These are phyloP conservation scores for Subanguina moxae DNA, from an alignment of 1,140 invertebrate genomes.

Conservation along the genomic window DNA sequence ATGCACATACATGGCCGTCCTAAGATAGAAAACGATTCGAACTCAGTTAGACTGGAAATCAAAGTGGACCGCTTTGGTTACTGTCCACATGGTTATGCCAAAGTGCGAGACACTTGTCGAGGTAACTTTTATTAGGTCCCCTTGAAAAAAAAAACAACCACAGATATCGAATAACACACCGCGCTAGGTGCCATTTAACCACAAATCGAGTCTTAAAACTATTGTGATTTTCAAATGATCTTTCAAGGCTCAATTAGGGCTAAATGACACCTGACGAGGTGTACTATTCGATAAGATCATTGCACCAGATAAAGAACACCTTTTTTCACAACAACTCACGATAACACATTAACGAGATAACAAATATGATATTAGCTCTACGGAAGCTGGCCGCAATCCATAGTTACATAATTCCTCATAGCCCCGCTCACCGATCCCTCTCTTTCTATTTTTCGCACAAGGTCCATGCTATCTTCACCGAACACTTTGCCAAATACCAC, in stretches of 20 bases:
- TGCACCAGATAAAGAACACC: too few relatives aligned
- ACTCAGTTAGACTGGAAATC: slow-evolving; percentile 12
- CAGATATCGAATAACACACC: too few relatives aligned
- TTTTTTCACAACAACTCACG: too few relatives aligned
- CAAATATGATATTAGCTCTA: too few relatives aligned
- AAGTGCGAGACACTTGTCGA: slow-evolving; percentile 32
- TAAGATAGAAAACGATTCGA: slow-evolving; percentile 20
- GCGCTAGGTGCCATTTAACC: too few relatives aligned
- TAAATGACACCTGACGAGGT: too few relatives aligned
- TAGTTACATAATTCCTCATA: slow-evolving; percentile 75
- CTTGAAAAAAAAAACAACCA: too few relatives aligned
- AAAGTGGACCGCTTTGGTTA: slow-evolving; percentile 20
- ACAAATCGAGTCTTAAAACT: too few relatives aligned
- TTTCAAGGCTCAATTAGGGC: too few relatives aligned
- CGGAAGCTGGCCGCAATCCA: slow-evolving; percentile 75
- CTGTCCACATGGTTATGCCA: slow-evolving; percentile 37
- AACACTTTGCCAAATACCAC: slow-evolving; percentile 76
- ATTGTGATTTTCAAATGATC: too few relatives aligned
- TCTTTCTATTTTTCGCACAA: slow-evolving; percentile 62
- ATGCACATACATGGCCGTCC: slow-evolving; percentile 19
- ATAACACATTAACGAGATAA: too few relatives aligned
- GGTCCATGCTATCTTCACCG: slow-evolving; percentile 67
- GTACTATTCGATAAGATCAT: too few relatives aligned
- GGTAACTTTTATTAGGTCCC: slow-evolving; percentile 11
- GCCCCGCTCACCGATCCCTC: slow-evolving; percentile 62